A percentile compares a stretch with the other conserved stretches of the same genome.
phyloP scores from a whole-genome alignment of 2,113 vertebrate genomes.

The Grus americana region DNA sequence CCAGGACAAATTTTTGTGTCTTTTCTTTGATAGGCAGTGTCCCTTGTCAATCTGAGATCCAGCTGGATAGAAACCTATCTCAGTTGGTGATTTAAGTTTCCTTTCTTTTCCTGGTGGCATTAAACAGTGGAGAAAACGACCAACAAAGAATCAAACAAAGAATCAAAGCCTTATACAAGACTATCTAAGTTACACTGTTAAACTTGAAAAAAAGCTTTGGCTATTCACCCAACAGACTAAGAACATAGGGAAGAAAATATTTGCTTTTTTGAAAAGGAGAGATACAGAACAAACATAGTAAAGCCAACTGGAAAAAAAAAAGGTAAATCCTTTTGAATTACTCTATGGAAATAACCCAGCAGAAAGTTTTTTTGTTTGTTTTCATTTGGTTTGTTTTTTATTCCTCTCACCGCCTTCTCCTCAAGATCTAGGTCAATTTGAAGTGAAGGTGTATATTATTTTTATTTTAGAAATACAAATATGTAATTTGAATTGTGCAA shows the following conservation, averaged over 20 bases:
- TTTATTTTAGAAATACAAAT: not conserved
- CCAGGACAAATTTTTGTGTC: not conserved
- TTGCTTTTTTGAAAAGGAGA: not conserved
- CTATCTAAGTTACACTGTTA: not conserved
- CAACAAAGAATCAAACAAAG: not conserved
- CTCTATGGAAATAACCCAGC: not conserved
- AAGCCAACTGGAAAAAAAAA: not conserved
- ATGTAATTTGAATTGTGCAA: not conserved
- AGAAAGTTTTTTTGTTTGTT: not conserved
- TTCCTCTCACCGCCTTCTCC: not conserved
- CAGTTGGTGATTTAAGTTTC: not conserved
- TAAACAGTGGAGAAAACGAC: not conserved
- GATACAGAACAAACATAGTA: not conserved
- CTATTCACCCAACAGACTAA: not conserved
- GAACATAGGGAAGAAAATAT: not conserved
- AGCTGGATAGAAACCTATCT: not conserved
- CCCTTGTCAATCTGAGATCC: not conserved
- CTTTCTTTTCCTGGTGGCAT: not conserved
- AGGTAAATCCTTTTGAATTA: not conserved
- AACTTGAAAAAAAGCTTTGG: not conserved
- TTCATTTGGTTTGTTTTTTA: not conserved
- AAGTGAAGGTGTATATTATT: not conserved
- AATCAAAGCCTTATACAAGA: not conserved
- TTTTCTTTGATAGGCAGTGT: constrained; percentile 1
- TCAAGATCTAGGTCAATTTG: not conserved